These are phyloP conservation scores for Leptopilina clavipes DNA, from an alignment of 1,140 invertebrate species.

Conservation along the genomic window DNA sequence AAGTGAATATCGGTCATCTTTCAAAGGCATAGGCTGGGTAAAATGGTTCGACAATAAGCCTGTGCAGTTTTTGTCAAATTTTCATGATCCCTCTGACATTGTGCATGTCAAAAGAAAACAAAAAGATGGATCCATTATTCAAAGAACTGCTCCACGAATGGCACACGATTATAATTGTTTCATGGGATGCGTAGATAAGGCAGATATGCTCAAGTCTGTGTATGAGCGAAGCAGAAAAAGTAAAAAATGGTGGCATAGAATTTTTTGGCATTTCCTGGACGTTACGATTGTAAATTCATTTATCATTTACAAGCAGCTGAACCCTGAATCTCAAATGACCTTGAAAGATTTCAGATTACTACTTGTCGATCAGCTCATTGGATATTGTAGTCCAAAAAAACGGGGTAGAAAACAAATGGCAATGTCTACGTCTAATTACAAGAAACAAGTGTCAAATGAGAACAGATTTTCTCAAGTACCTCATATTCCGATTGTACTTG, in stretches of 20 bases:
- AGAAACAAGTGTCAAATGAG: no score
- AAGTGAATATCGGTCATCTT: conserved; percentile 37
- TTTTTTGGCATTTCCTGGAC: conserved; percentile 63
- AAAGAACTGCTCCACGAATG: conserved; percentile 46
- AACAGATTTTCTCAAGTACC: no score
- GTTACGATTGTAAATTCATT: conserved; percentile 55
- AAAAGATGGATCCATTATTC: conserved; percentile 51
- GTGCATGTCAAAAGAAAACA: conserved; percentile 45
- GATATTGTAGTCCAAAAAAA: conserved; percentile 13
- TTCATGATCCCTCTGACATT: conserved; percentile 55
- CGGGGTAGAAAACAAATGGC: background rate
- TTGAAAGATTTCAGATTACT: conserved; percentile 33
- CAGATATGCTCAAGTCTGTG: conserved; percentile 59
- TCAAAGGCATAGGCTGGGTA: conserved; percentile 59
- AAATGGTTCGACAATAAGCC: conserved; percentile 62
- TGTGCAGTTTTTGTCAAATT: conserved; percentile 66
- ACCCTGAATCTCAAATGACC: background rate
- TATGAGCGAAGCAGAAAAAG: conserved; percentile 63
- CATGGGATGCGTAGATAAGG: conserved; percentile 57
- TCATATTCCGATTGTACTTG: no score
- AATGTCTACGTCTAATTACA: no score
- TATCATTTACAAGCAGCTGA: conserved; percentile 21
- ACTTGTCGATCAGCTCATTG: conserved; percentile 17
- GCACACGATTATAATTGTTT: conserved; percentile 53
- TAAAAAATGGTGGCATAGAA: conserved; percentile 66